These are phyloP conservation scores for Pithys albifrons DNA, from an alignment of 2,113 vertebrate species.

Conservation along the genomic window DNA sequence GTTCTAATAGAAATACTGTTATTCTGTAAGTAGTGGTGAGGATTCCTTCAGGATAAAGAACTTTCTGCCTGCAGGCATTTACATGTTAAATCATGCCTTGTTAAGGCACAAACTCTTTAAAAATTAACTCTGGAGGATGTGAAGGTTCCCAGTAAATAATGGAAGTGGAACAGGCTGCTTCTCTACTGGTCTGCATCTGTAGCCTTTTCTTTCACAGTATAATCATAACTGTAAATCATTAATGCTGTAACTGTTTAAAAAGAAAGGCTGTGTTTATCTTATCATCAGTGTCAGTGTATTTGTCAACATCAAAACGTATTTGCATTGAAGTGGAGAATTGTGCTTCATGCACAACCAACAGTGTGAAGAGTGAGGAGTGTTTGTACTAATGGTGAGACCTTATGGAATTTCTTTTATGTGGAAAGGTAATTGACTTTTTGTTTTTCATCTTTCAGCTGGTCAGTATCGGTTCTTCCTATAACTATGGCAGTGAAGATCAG, in stretches of 20 bases:
- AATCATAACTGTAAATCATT: background rate
- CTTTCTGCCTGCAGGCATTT: conserved; percentile 25
- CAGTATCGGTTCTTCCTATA: conserved; percentile 98
- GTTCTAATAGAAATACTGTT: background rate
- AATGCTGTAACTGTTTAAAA: background rate
- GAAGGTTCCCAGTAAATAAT: background rate
- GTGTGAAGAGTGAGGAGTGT: background rate
- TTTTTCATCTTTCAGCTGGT: conserved; percentile 81
- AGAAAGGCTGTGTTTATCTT: background rate
- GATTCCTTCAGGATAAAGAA: background rate
- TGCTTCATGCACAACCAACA: background rate
- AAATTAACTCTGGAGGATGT: background rate
- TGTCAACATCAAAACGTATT: background rate
- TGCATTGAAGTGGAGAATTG: background rate
- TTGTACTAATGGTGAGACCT: background rate
- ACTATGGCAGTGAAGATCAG: conserved; percentile 99
- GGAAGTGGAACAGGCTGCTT: background rate
- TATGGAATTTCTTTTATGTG: background rate
- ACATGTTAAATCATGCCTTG: background rate
- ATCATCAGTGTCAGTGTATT: background rate
- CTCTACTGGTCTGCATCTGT: background rate
- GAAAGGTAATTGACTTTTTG: background rate
- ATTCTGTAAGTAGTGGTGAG: background rate
- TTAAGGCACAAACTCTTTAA: background rate
- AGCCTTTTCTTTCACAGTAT: background rate